Conservation (phyloP, 2,797 vertebrate species). For the Molothrus ater region DNA sequence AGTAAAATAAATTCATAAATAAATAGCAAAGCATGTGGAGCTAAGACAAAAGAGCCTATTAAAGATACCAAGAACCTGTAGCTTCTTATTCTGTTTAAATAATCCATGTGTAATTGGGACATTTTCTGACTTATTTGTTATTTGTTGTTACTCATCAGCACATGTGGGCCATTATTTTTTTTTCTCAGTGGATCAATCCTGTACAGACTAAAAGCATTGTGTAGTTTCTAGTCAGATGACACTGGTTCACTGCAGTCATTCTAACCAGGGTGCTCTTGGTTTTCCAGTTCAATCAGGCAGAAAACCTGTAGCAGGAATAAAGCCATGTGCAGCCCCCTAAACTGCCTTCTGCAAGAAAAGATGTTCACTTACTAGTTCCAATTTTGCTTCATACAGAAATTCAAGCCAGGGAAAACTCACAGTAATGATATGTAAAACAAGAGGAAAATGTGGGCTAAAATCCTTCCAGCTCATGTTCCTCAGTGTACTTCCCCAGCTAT, state of each 20-base stretch:
- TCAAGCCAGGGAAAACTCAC: neutral
- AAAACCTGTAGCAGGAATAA: neutral
- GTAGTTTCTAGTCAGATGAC: neutral
- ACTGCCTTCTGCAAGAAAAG: neutral
- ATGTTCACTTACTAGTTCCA: neutral
- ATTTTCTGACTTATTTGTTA: neutral
- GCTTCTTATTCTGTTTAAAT: neutral
- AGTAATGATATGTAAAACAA: neutral
- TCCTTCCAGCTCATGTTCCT: neutral
- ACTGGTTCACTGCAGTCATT: neutral
- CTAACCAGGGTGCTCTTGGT: neutral
- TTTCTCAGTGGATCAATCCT: neutral
- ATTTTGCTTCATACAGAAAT: neutral
- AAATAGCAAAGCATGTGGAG: neutral
- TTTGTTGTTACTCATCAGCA: neutral
- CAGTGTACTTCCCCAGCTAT: neutral
- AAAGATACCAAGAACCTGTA: neutral
- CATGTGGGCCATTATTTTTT: neutral
- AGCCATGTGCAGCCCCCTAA: neutral
- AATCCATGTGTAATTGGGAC: neutral
- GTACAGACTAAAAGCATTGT: neutral
- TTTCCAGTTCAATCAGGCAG: neutral
- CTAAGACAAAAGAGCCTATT: neutral
- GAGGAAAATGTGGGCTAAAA: neutral
- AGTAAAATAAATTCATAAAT: neutral